phyloP scores from a whole-genome alignment of 1,140 invertebrate genomes.

The Copidosoma floridanum region DNA sequence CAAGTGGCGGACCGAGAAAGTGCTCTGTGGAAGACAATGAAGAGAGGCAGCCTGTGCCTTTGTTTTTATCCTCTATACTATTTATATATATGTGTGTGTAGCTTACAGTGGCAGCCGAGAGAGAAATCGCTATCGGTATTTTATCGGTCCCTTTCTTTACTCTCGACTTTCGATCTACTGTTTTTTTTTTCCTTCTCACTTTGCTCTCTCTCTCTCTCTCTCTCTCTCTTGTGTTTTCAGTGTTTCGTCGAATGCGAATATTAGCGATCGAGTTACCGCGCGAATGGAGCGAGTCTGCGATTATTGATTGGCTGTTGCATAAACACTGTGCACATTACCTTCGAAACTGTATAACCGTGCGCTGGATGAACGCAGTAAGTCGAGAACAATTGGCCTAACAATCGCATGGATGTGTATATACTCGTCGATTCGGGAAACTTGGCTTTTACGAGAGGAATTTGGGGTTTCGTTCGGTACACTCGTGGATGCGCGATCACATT shows the following conservation, averaged over 20 bases:
- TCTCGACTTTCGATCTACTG: too few relatives aligned
- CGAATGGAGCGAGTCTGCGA: not conserved
- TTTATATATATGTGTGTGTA: too few relatives aligned
- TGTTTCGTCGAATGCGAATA: too few relatives aligned
- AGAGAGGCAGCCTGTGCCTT: constrained; percentile 3
- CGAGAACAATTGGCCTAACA: too few relatives aligned
- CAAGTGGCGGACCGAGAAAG: not conserved
- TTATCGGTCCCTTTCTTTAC: not conserved
- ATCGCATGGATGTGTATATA: too few relatives aligned
- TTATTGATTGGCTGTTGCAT: not conserved
- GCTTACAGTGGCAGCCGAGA: not conserved
- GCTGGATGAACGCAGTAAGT: too few relatives aligned
- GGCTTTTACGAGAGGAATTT: too few relatives aligned
- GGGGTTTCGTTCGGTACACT: too few relatives aligned
- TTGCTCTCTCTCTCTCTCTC: not conserved
- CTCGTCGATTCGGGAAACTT: too few relatives aligned
- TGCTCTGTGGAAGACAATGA: constrained; percentile 7
- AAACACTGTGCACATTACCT: not conserved
- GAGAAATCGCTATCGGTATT: constrained; percentile 5
- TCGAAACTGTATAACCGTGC: too few relatives aligned
- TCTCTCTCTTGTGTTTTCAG: constrained; percentile 1
- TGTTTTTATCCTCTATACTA: not conserved
- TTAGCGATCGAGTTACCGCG: too few relatives aligned
- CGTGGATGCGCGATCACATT: too few relatives aligned
- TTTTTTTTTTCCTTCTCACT: not conserved